Base-by-base conservation (phyloP, 2,797 vertebrate species). In the Neosalanx taihuensis region DNA sequence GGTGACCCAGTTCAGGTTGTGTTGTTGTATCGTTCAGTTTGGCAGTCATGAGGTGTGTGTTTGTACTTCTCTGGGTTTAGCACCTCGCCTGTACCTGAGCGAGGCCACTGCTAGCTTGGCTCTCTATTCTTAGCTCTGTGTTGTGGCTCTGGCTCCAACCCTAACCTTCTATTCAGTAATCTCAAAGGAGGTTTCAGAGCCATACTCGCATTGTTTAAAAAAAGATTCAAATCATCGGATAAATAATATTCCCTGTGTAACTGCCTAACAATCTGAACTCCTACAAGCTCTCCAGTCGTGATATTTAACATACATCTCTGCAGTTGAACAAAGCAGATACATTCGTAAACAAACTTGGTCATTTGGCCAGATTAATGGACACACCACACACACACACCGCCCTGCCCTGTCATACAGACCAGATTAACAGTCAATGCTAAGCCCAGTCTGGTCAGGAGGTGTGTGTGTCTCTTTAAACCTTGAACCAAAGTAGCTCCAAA, bases 401-500 rank as follows among this genome's bases (percentile, higher is more conserved):
- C 46, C 70, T 51, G 56, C 65, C 46, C 70, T 51, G 81, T 87
- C 81, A 82, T 76, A 84, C 29, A 72, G 64, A 59, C 66, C 35
- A 79, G 89, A 89, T 90, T 87, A 89, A 33, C 46, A 57, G 69
- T 79, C 74, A 82, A 76, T 74, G 77, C 79, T 89, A 83, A 90
- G 74, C 79, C 59, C 12, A 64, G 79, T 84, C 67, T 82, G 80
- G 77, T 76, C 76, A 37, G 73, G 6, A 73, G 76, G 68, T 72
- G 64, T 72, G 74, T 79, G 79, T 69, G 60, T 72, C 72, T 75
- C 77, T 73, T 83, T 89, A 90, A 91, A 90, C 81, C 87, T 80
- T 87, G 86, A 75, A 88, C 88, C 81, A 23, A 70, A 46, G 37
- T 41, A 80, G 78, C 84, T 88, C 71, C 71, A 92, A 91, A 91